phyloP scores from a whole-genome alignment of 2,797 vertebrate genomes.

The Channa striata region DNA sequence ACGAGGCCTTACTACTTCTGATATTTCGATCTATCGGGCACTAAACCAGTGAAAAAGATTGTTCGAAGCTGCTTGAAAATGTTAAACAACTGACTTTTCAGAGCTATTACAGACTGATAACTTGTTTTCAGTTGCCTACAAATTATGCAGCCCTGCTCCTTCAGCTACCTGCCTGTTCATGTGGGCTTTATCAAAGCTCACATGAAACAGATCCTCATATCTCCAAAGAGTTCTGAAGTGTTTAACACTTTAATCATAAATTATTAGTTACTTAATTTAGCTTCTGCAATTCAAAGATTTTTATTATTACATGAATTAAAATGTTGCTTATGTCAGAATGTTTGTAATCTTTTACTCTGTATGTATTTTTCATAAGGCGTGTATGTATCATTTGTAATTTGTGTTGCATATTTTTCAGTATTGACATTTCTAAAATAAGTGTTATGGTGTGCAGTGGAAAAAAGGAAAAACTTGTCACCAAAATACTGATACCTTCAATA shows the following conservation, averaged over 20 bases:
- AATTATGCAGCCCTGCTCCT: constrained; percentile 60
- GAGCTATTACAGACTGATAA: constrained; percentile 20
- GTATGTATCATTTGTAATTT: constrained; percentile 14
- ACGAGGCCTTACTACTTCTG: constrained; percentile 21
- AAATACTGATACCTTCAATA: constrained; percentile 74
- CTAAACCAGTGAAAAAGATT: neutral
- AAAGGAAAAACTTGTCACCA: constrained; percentile 58
- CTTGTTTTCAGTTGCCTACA: constrained; percentile 34
- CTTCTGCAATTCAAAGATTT: constrained; percentile 29
- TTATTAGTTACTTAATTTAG: constrained; percentile 21
- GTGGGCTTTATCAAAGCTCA: constrained; percentile 43
- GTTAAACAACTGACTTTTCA: constrained; percentile 20
- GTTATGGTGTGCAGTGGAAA: constrained; percentile 69
- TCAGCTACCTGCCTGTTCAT: constrained; percentile 21
- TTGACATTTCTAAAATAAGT: constrained; percentile 62
- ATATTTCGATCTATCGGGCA: neutral
- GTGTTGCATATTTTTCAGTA: constrained; percentile 58
- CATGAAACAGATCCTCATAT: constrained; percentile 33
- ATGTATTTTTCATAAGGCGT: constrained; percentile 39
- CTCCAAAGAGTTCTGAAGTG: constrained; percentile 54
- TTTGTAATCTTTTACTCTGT: constrained; percentile 52
- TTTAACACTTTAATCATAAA: constrained; percentile 48
- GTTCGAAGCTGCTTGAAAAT: neutral
- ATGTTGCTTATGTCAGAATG: constrained; percentile 43
- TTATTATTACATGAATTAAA: constrained; percentile 23